Conservation (phyloP, 2,797 vertebrate genomes). For the Sphenodon punctatus region DNA sequence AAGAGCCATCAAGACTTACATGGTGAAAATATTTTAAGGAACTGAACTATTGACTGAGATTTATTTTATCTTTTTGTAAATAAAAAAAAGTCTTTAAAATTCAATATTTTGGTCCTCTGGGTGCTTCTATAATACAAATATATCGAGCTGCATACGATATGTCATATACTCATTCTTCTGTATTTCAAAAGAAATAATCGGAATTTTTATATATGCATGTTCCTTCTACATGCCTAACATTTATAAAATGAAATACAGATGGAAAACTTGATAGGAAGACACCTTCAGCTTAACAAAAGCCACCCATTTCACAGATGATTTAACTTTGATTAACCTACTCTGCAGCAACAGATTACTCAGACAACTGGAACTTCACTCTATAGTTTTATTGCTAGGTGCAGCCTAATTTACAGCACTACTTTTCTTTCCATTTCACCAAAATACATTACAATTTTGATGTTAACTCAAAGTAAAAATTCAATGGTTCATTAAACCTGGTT, state of each 20-base stretch:
- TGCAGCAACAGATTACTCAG: conserved; percentile 76
- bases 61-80: too few relatives aligned
- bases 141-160: not conserved
- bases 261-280: conserved; percentile 68
- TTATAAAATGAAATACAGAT: conserved; percentile 58
- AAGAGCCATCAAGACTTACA: not conserved
- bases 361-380: conserved; percentile 76
- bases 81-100: not conserved
- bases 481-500: conserved; percentile 76
- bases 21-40: not conserved
- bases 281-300: conserved; percentile 78
- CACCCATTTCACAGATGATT: conserved; percentile 83
- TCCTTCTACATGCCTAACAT: conserved; percentile 43
- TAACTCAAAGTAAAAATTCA: conserved; percentile 76
- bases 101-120: not conserved
- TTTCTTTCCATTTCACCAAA: conserved; percentile 77
- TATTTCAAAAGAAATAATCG: conserved; percentile 19
- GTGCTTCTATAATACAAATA: not conserved
- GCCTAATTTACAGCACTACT: conserved; percentile 72
- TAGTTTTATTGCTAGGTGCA: conserved; percentile 71
- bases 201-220: conserved; percentile 13
- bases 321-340: conserved; percentile 80
- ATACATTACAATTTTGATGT: conserved; percentile 80
- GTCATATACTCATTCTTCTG: not conserved
- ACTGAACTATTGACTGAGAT: not conserved